A percentile compares a stretch with the other conserved stretches of the same genome.
Evolutionary conservation across 2,797 vertebrate species (phyloP).

Genomic region (Gallinago stenura): DNA sequence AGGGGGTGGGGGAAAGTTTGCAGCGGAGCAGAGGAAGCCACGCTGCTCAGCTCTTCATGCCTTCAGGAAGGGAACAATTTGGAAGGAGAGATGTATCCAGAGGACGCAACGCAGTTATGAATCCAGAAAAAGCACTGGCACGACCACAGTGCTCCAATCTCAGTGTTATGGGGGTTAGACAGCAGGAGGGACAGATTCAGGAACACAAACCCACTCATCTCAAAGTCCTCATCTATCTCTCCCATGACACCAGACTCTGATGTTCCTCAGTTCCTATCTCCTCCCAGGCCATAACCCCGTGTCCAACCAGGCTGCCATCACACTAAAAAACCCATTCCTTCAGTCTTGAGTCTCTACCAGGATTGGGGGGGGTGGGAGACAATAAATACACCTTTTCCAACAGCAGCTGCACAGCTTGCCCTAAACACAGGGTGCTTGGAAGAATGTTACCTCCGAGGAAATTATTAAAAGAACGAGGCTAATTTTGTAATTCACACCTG

Average conservation of each 20-base stretch:
- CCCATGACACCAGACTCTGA: neutral
- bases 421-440: slow-evolving; percentile 16
- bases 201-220: neutral
- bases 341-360: neutral
- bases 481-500: slow-evolving; percentile 81
- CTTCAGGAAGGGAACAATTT: neutral
- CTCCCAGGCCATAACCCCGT: neutral
- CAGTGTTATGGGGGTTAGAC: rapidly evolving
- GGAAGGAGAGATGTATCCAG: neutral
- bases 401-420: slow-evolving; percentile 31
- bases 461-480: slow-evolving; percentile 69
- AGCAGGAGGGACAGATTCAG: neutral
- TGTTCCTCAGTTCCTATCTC: neutral
- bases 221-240: neutral
- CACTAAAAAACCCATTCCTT: neutral
- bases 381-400: neutral
- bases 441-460: slow-evolving; percentile 52
- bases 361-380: neutral
- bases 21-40: neutral
- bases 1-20: neutral
- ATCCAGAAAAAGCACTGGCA: neutral
- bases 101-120: neutral
- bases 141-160: neutral
- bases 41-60: neutral
- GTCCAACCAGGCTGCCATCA: neutral